Conservation (phyloP, 2,797 vertebrate species). For the Oryzias dopingdopingensis region DNA sequence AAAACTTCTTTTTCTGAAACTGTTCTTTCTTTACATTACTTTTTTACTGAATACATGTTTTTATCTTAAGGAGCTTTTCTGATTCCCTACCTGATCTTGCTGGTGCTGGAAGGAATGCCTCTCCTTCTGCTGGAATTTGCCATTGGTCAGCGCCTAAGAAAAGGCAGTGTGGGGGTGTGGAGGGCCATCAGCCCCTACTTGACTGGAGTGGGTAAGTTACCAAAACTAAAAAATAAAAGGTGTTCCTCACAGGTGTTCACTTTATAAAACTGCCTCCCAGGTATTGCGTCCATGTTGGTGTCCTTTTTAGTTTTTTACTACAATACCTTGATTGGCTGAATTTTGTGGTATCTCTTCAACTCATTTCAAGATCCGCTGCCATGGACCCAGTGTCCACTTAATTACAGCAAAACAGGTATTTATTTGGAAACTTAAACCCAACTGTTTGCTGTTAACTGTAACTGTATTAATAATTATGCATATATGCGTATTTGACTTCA, state of each 20-base stretch:
- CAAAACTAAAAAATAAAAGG: background rate
- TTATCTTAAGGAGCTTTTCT: slow-evolving; percentile 87
- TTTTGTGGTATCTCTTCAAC: slow-evolving; percentile 97
- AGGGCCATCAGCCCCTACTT: slow-evolving; percentile 84
- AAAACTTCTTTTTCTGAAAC: too few relatives aligned
- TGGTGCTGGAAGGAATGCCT: slow-evolving; percentile 90
- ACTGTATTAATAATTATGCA: background rate
- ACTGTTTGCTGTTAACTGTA: too few relatives aligned
- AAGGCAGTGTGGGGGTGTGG: slow-evolving; percentile 85
- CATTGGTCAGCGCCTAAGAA: slow-evolving; percentile 91
- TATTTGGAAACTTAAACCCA: background rate
- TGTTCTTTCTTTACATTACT: too few relatives aligned
- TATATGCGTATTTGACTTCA: slow-evolving; percentile 35
- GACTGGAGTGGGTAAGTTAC: slow-evolving; percentile 85
- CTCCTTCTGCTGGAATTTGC: slow-evolving; percentile 92
- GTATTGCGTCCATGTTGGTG: slow-evolving; percentile 86
- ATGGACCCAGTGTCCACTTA: slow-evolving; percentile 85
- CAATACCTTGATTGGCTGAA: slow-evolving; percentile 91
- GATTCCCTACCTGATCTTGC: slow-evolving; percentile 92
- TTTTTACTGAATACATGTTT: too few relatives aligned
- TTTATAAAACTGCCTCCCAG: slow-evolving; percentile 63
- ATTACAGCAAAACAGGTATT: slow-evolving; percentile 80
- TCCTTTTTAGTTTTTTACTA: slow-evolving; percentile 91
- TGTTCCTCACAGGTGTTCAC: too few relatives aligned
- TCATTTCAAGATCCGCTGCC: slow-evolving; percentile 93